Evolutionary conservation across 1,140 invertebrate genomes (phyloP).

Genomic region (Rhynchophorus ferrugineus): DNA sequence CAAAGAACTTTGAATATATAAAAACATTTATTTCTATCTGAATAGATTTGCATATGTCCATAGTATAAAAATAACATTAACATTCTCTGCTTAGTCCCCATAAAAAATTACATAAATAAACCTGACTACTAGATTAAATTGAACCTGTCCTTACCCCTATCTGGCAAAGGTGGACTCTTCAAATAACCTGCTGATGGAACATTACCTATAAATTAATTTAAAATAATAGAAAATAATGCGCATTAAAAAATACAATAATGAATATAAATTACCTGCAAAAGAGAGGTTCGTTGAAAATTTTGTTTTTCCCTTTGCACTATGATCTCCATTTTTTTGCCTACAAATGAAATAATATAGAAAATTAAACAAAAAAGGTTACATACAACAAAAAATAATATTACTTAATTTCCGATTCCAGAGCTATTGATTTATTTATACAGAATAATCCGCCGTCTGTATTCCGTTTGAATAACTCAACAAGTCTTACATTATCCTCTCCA

Average conservation of each 20-base stretch:
- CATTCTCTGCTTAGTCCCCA: no score
- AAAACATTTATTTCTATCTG: no score
- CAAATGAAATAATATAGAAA: not conserved
- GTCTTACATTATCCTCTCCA: slow-evolving; percentile 30
- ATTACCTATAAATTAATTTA: slow-evolving; percentile 20
- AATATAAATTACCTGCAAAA: not conserved
- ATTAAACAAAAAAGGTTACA: not conserved
- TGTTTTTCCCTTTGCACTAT: not conserved
- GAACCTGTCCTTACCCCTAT: slow-evolving; percentile 1
- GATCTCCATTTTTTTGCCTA: not conserved
- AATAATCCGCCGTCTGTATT: slow-evolving; percentile 48
- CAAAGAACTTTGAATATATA: no score
- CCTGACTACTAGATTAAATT: no score
- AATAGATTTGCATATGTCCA: no score
- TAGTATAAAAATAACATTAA: no score
- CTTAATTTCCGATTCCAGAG: slow-evolving; percentile 40
- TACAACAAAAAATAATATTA: slow-evolving; percentile 8
- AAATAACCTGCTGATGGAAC: slow-evolving; percentile 32
- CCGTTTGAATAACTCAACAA: slow-evolving; percentile 56
- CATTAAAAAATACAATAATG: not conserved
- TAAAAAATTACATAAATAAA: not conserved
- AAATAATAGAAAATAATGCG: not conserved
- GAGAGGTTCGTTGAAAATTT: not conserved
- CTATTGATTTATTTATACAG: slow-evolving; percentile 54
- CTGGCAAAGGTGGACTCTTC: slow-evolving; percentile 24